Conservation (phyloP, 2,113 vertebrate species). For the Piaya cayana region DNA sequence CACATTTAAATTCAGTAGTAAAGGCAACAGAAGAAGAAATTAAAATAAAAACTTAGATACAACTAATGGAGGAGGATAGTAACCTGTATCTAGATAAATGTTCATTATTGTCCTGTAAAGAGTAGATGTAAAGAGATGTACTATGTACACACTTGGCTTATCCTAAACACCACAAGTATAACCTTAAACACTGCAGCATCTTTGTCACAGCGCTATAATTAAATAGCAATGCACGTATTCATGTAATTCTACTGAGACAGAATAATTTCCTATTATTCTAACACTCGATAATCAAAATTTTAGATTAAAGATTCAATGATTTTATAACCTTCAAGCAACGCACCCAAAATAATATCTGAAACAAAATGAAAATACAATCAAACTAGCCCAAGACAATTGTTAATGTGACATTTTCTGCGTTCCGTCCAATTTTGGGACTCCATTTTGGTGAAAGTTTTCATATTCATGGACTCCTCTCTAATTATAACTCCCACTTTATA, state of each 20-base stretch:
- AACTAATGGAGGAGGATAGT: neutral
- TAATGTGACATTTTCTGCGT: neutral
- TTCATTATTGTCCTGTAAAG: neutral
- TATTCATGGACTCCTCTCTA: neutral
- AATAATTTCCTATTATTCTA: neutral
- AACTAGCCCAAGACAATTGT: neutral
- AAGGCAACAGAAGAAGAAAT: neutral
- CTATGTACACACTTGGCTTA: neutral
- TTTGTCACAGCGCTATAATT: slow-evolving; percentile 21
- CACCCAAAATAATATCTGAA: neutral
- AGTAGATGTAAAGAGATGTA: neutral
- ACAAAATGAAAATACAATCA: neutral
- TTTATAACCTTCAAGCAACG: neutral
- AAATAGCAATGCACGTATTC: neutral
- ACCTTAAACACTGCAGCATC: neutral
- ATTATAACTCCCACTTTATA: neutral
- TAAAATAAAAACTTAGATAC: neutral
- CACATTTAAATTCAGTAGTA: neutral
- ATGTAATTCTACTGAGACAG: neutral
- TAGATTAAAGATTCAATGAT: slow-evolving; percentile 26
- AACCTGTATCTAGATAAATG: neutral
- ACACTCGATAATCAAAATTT: neutral
- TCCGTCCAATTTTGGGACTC: neutral
- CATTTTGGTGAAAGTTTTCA: neutral
- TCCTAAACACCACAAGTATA: neutral